These are phyloP conservation scores for Carabus problematicus DNA, from an alignment of 2,888 invertebrate species.

Conservation along the genomic window DNA sequence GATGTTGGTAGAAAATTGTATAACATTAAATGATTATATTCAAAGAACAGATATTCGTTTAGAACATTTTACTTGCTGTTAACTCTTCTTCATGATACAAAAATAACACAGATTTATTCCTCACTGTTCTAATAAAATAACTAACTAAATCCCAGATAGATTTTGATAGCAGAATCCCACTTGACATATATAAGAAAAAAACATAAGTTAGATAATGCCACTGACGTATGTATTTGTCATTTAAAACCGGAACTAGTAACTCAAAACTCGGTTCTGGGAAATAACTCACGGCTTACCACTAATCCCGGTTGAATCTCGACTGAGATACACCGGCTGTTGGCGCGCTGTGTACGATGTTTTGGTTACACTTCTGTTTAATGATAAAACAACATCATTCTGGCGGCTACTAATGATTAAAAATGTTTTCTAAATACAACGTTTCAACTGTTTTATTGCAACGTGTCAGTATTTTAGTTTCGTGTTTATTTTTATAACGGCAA, in stretches of 20 bases:
- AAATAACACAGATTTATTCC: background rate
- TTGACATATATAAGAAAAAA: background rate
- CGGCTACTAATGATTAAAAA: conserved; percentile 16
- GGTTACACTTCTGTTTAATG: conserved; percentile 21
- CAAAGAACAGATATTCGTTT: background rate
- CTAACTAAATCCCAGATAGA: conserved; percentile 5
- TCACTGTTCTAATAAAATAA: background rate
- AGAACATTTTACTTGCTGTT: background rate
- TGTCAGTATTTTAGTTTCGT: background rate
- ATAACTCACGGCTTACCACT: conserved; percentile 30
- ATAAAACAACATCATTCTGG: conserved; percentile 15
- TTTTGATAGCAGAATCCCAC: too few relatives aligned
- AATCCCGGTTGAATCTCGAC: conserved; percentile 1
- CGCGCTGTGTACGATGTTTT: conserved; percentile 4
- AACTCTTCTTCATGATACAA: background rate
- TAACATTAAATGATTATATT: background rate
- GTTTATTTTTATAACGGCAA: background rate
- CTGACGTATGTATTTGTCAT: conserved; percentile 30
- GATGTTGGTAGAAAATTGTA: background rate
- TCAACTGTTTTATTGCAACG: background rate
- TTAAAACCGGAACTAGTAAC: conserved; percentile 37
- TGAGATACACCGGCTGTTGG: conserved; percentile 21
- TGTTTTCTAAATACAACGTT: conserved; percentile 12
- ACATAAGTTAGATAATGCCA: conserved; percentile 1
- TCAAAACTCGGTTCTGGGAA: conserved; percentile 36